Percentiles rank a stretch among this genome's conserved stretches.
phyloP scores from a whole-genome alignment of 1,140 invertebrate genomes.

The Octopus sinensis region DNA sequence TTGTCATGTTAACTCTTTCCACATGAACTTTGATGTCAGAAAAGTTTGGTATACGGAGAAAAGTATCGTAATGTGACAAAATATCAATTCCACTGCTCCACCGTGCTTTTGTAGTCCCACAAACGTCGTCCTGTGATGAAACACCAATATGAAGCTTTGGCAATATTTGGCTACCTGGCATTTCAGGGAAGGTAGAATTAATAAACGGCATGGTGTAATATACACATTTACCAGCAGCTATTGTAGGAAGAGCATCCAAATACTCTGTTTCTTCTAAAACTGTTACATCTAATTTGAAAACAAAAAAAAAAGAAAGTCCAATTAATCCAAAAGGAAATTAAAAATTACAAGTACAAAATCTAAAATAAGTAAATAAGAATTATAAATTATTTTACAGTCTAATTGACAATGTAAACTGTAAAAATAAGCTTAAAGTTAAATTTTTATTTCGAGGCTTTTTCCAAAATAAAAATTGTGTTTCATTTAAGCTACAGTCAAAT shows the following conservation, averaged over 20 bases:
- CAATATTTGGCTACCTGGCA: constrained; percentile 26
- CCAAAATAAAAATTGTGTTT: too few species aligned
- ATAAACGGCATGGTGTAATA: constrained; percentile 56
- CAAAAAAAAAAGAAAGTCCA: too few species aligned
- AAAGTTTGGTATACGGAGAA: constrained; percentile 66
- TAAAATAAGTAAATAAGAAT: neutral
- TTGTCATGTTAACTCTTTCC: constrained; percentile 60
- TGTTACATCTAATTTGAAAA: constrained; percentile 32
- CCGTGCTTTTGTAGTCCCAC: constrained; percentile 19
- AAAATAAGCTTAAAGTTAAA: neutral
- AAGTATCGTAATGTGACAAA: constrained; percentile 53
- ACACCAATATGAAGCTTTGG: constrained; percentile 43
- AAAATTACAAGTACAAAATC: neutral
- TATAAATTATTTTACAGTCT: neutral
- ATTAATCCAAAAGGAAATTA: too few species aligned
- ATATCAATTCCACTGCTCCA: constrained; percentile 58
- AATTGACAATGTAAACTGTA: neutral
- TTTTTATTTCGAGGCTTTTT: too few species aligned
- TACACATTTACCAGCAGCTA: constrained; percentile 37
- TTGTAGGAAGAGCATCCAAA: constrained; percentile 42
- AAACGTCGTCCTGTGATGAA: constrained; percentile 18
- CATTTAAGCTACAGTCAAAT: too few species aligned
- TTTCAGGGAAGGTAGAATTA: constrained; percentile 34
- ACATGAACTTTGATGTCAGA: constrained; percentile 73
- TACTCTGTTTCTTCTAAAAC: constrained; percentile 55